Evolutionary conservation across 2,888 invertebrate genomes (phyloP), one percentile per base, ranked within the genome.

Genomic region (Himalopsyche tibetana): DNA sequence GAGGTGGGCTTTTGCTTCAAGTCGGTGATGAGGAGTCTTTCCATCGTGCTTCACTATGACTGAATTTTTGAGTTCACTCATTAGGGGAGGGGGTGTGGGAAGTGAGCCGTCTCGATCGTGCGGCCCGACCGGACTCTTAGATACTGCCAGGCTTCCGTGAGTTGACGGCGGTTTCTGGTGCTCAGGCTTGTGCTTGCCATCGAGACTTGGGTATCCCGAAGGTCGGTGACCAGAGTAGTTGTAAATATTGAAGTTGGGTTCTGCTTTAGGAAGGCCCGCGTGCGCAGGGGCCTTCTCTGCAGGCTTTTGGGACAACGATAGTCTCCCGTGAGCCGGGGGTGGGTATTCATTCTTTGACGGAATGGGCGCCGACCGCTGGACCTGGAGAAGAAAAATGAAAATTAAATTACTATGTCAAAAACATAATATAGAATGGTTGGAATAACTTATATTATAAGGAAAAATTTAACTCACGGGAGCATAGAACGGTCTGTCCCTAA

Each of bases 41-140:
- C 94, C 94, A 90, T 96, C 96, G 91, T 96, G 96, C 90, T 96
- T 96, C 88, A 96, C 96, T 91, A 96, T 96, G 90, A 96, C 96
- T 90, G 96, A 95, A 91, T 94, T 96, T 91, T 96, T 96, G 89
- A 93, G 92, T 91, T 96, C 96, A 89, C 95, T 94, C 89, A 95
- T 93, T 86, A 96, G 91, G 6, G 95, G 95, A 84, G 96, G 95
- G 28, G 95, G 95, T 88, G 95, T 95, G 87, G 95, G 94, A 85
- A 95, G 91, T 84, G 92, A 89, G 85, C 89, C 88, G 82, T 91
- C 91, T 87, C 90, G 87, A 80, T 90, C 90, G 87, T 90, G 88
- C 91, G 90, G 91, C 91, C 89, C 91, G 90, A 79, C 90, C 92
- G 90, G 91, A 91, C 89, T 91, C 91, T 88, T 90, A 90, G 89